These are phyloP conservation scores for Rhabdomys dilectus DNA, from an alignment of 2,113 vertebrate genomes.

Conservation along the genomic window DNA sequence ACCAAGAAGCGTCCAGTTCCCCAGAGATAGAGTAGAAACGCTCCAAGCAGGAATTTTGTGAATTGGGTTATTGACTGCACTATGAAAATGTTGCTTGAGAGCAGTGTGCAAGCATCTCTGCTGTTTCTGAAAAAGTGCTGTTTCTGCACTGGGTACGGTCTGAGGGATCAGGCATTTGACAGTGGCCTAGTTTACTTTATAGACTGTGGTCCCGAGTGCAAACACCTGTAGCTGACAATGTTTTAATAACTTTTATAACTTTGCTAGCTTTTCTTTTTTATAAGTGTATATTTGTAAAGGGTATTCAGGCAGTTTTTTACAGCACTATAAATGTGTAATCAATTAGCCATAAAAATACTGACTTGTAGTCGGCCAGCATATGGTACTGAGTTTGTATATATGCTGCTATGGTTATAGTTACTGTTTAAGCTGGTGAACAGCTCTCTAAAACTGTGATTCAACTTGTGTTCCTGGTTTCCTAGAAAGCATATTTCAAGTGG, in stretches of 20 bases:
- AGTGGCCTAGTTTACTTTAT: conserved; percentile 75
- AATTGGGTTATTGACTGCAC: conserved; percentile 80
- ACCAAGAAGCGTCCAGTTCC: conserved; percentile 91
- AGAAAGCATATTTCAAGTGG: conserved; percentile 79
- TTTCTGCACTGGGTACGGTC: conserved; percentile 52
- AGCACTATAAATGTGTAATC: conserved; percentile 82
- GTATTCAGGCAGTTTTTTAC: conserved; percentile 89
- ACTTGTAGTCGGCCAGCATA: conserved; percentile 82
- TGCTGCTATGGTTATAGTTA: conserved; percentile 87
- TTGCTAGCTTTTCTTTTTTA: conserved; percentile 87
- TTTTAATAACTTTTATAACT: conserved; percentile 89
- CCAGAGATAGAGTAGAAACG: conserved; percentile 83
- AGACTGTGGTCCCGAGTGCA: conserved; percentile 84
- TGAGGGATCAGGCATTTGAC: conserved; percentile 58
- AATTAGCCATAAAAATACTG: conserved; percentile 87
- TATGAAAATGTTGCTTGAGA: conserved; percentile 82
- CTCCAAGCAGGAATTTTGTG: conserved; percentile 73
- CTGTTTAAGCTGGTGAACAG: conserved; percentile 82
- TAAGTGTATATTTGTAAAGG: conserved; percentile 89
- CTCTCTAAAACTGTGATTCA: conserved; percentile 86
- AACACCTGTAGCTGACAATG: conserved; percentile 77
- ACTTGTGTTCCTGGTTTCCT: conserved; percentile 80
- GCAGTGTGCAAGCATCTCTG: conserved; percentile 80
- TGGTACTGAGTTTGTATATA: conserved; percentile 88
- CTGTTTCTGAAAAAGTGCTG: conserved; percentile 64